Base-by-base conservation (phyloP, 2,797 vertebrate genomes). In the Characodon lateralis region DNA sequence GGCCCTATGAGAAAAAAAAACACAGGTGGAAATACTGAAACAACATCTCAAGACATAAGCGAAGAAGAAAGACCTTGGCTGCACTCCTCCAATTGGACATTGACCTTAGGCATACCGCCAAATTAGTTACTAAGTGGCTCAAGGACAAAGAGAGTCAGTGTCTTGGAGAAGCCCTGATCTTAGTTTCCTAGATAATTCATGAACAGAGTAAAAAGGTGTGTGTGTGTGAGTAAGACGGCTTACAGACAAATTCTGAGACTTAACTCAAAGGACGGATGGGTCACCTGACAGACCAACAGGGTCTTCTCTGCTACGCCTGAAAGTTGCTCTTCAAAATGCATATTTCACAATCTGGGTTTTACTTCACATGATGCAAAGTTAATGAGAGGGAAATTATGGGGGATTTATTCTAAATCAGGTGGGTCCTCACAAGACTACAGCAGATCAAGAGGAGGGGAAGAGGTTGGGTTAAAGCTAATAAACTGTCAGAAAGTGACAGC, bases 331-430 rank as follows among this genome's bases (percentile, higher is more conserved):
- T 76, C 81, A 56, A 61, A 78, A 75, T 10, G 46, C 24, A 74
- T 61, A 69, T 79, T 26, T 74, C 73, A 86, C 82, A 78, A 84
- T 84, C 74, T 81, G 13, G 63, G 81, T 87, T 84, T 63, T 81
- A 78, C 81, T 83, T 79, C 70, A 79, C 7, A 39, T 83, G 87
- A 83, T 79, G 73, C 8, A 77, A 83, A 83, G 81, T 88, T 84
- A 90, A 88, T 26, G 28, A 55, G 65, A 31, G 53, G 55, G 65
- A 58, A 18, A 24, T 12, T 12, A 43, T 74, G 78, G 63, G 83
- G 72, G 85, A 88, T 92, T 96, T 96, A 97, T 96, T 96, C 94
- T 75, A 82, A 72, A 65, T 96, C 96, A 96, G 94, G 94, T 96
- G 96, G 95, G 91, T 93, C 86, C 93, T 97, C 96, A 96, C 93